Evolutionary conservation across 2,888 invertebrate genomes (phyloP).

Genomic region (Drosophila nr. fundita): DNA sequence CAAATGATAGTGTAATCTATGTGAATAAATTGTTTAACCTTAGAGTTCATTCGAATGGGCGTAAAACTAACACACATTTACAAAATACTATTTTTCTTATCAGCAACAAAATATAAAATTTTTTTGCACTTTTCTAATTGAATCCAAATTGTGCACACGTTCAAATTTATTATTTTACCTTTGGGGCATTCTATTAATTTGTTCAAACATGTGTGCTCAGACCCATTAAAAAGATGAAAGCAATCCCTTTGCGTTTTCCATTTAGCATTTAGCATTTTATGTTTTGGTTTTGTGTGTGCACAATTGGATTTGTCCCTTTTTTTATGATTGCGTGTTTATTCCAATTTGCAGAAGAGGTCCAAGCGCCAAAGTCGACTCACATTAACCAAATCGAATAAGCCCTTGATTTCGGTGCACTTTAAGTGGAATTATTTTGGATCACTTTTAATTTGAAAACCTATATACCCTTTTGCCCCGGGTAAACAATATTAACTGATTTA

Average conservation of each 20-base stretch:
- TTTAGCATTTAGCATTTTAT: conserved; percentile 10
- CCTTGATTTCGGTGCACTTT: conserved; percentile 3
- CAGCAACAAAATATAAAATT: not conserved
- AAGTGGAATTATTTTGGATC: not conserved
- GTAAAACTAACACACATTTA: not conserved
- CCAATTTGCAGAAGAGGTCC: not conserved
- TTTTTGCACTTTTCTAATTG: conserved; percentile 27
- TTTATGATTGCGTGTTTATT: conserved; percentile 19
- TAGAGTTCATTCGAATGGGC: not conserved
- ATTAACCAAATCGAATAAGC: not conserved
- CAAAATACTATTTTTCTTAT: not conserved
- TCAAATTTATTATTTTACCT: conserved; percentile 2
- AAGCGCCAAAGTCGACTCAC: not conserved
- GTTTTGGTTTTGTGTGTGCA: conserved; percentile 10
- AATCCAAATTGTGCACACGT: conserved; percentile 19
- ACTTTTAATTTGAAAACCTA: not conserved
- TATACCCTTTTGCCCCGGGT: conserved; percentile 3
- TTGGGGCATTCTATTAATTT: conserved; percentile 15
- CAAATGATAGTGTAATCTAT: not conserved
- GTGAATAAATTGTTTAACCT: not conserved
- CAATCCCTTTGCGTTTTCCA: conserved; percentile 12
- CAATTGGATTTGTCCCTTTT: conserved; percentile 38
- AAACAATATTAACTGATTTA: conserved; percentile 29
- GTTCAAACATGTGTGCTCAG: conserved; percentile 19
- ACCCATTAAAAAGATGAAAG: conserved; percentile 35